These are phyloP conservation scores for Cactoblastis cactorum DNA, from an alignment of 2,888 invertebrate species.

Conservation along the genomic window DNA sequence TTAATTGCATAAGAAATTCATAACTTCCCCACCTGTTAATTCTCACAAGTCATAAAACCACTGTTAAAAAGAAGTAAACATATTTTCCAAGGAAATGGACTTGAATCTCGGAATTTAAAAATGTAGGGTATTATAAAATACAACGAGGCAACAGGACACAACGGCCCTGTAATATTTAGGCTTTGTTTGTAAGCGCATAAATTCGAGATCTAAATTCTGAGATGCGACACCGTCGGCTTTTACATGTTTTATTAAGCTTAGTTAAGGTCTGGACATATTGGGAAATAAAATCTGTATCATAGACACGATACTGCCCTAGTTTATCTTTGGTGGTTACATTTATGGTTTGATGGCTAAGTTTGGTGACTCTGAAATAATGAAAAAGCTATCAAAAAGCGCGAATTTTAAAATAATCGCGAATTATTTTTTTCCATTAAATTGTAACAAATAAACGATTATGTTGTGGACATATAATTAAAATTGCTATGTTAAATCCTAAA, in stretches of 20 bases:
- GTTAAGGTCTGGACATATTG: background rate
- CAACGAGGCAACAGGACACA: background rate
- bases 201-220: conserved; percentile 1
- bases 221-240: conserved; percentile 1
- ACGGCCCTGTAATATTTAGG: background rate
- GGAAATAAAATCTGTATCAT: background rate
- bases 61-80: background rate
- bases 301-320: too few relatives aligned
- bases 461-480: too few relatives aligned
- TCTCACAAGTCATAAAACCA: conserved; percentile 1
- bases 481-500: too few relatives aligned
- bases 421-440: too few relatives aligned
- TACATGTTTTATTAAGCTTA: conserved; percentile 3
- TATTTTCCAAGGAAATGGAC: background rate
- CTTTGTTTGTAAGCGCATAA: conserved; percentile 1
- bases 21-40: background rate
- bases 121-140: background rate
- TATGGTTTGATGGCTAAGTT: too few relatives aligned
- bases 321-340: too few relatives aligned
- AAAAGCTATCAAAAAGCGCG: too few relatives aligned
- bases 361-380: too few relatives aligned
- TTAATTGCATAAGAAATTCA: background rate
- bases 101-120: background rate
- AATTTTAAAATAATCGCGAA: too few relatives aligned
- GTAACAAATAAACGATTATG: too few relatives aligned